Base-by-base conservation (phyloP, 2,797 vertebrate genomes). In the Bovichtus variegatus region DNA sequence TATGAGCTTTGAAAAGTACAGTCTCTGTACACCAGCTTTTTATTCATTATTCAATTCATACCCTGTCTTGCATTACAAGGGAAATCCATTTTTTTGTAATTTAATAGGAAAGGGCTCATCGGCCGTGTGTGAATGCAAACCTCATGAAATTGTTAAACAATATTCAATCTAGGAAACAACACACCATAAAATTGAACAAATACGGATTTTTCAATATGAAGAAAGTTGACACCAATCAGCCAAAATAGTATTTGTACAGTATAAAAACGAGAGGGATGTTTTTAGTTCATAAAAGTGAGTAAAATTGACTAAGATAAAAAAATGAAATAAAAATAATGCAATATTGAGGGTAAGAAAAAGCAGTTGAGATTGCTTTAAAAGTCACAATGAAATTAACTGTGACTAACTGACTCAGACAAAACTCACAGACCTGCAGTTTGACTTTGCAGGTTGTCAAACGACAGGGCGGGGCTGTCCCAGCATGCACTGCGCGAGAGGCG, bases 31-130 rank as follows among this genome's bases (percentile, higher is more conserved):
- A 34, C 59, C 49, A 57, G 31, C 67, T 68, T 71, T n/a, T 54
- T 60, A 65, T 60, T 57, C 60, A 44, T 75, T 70, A 59, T 44
- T 70, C 5, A 66, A 31, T 53, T 71, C 23, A 55, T 25, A 59
- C 57, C 25, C 64, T 53, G 19, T 46, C 57, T 15, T 49, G 41
- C 47, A 57, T 74, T 60, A 47, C 44, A n/a, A 5, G 21, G 25
- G 53, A 70, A n/a, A 71, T 67, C 31, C 0, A 63, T 47, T 58
- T 36, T 60, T 40, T 41, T 11, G 47, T 69, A 43, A 72, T 69
- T 65, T 38, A 62, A 62, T 59, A 41, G 67, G 47, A 59, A 70
- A 83, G 59, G 54, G 2, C 11, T 72, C 23, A 61, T 38, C 36
- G 9, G 54, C 19, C 25, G 6, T 43, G 6, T 63, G 50, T 66